A percentile compares a stretch with the other conserved stretches of the same genome.
Evolutionary conservation across 2,888 invertebrate genomes (phyloP).

Genomic region (Sinopyrophorus schimmeli): DNA sequence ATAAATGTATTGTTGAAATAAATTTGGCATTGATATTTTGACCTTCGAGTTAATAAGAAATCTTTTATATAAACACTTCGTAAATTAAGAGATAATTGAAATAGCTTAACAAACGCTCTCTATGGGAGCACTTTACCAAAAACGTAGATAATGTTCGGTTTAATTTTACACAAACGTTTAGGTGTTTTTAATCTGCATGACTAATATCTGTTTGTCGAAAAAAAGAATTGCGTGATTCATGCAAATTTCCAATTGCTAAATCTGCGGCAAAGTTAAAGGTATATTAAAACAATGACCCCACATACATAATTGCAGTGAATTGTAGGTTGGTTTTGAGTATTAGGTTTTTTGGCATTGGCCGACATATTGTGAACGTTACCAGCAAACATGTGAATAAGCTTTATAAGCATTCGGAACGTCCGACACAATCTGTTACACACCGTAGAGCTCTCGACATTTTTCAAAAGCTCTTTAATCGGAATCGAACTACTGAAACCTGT

Average conservation of each 20-base stretch:
- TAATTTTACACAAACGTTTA: too few relatives aligned
- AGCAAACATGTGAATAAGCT: slow-evolving; percentile 48
- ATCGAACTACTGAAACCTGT: slow-evolving; percentile 56
- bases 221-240: slow-evolving; percentile 19
- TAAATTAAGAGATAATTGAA: too few relatives aligned
- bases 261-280: slow-evolving; percentile 9
- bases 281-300: slow-evolving; percentile 6
- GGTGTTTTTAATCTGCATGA: too few relatives aligned
- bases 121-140: too few relatives aligned
- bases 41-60: too few relatives aligned
- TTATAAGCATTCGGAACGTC: slow-evolving; percentile 41
- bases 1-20: too few relatives aligned
- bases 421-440: slow-evolving; percentile 52
- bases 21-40: too few relatives aligned
- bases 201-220: too few relatives aligned
- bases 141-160: too few relatives aligned
- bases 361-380: slow-evolving; percentile 30
- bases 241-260: slow-evolving; percentile 10
- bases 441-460: slow-evolving; percentile 52
- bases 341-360: slow-evolving; percentile 17
- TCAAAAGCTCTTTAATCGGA: slow-evolving; percentile 56
- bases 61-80: too few relatives aligned
- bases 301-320: slow-evolving; percentile 4
- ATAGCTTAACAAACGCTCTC: too few relatives aligned
- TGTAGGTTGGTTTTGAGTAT: slow-evolving; percentile 6